A percentile compares a stretch with the other conserved stretches of the same genome.
These are phyloP conservation scores for Ptilonorhynchus violaceus DNA, from an alignment of 2,113 vertebrate species.

Conservation along the genomic window DNA sequence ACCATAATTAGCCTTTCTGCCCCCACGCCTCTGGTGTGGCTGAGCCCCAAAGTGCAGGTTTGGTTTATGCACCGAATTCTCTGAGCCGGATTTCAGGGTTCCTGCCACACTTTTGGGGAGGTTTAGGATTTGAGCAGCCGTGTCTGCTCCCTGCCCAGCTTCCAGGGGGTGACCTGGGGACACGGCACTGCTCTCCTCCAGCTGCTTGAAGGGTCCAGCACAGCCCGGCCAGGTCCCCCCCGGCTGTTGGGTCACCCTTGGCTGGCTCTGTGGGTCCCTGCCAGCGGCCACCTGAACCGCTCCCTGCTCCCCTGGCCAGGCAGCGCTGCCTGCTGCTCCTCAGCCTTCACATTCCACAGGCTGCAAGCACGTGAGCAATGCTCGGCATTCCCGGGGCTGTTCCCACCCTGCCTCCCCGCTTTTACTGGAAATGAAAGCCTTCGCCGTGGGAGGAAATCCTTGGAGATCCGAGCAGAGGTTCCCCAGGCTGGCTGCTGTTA, in stretches of 20 bases:
- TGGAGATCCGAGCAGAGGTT: neutral
- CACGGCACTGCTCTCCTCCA: neutral
- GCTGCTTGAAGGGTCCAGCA: neutral
- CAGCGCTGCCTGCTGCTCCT: neutral
- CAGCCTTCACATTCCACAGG: slow-evolving; percentile 14
- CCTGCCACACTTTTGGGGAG: neutral
- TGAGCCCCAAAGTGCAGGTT: neutral
- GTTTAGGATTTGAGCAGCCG: neutral
- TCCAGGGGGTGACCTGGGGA: neutral
- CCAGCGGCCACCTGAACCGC: slow-evolving; percentile 7
- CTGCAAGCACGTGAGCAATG: slow-evolving; percentile 32
- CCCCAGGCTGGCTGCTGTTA: neutral
- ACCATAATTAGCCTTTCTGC: neutral
- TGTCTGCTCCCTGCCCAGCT: neutral
- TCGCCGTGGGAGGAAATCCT: slow-evolving; percentile 13
- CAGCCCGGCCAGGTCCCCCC: neutral
- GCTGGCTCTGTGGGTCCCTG: neutral
- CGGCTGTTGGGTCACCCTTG: neutral
- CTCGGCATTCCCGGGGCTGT: neutral
- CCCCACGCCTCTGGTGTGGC: neutral
- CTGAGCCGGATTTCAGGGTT: neutral
- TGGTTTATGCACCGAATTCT: neutral
- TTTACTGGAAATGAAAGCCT: neutral
- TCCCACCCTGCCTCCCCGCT: neutral
- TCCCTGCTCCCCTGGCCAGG: neutral